These are phyloP conservation scores for Anolis sagrei DNA, from an alignment of 2,113 vertebrate genomes.

Conservation along the genomic window DNA sequence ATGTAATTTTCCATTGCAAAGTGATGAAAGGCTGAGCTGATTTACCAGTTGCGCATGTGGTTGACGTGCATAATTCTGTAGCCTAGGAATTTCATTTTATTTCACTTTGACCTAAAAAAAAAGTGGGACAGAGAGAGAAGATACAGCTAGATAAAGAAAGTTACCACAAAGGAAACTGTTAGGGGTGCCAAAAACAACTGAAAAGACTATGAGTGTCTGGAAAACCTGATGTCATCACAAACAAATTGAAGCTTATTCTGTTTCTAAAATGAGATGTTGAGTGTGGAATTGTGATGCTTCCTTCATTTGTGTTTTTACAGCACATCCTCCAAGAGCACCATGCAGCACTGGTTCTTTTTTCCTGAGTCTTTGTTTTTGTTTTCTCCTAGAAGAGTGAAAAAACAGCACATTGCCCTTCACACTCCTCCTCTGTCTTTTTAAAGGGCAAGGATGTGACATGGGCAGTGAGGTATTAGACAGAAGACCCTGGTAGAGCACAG, in stretches of 20 bases:
- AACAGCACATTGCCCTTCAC: background rate
- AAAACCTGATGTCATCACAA: constrained; percentile 13
- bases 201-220: background rate
- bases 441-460: background rate
- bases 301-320: background rate
- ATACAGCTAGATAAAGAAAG: background rate
- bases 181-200: background rate
- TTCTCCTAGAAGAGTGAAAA: background rate
- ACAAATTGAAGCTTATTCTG: constrained; percentile 32
- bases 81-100: background rate
- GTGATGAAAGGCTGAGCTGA: background rate
- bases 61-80: background rate
- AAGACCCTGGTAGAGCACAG: background rate
- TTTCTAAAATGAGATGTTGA: background rate
- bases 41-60: background rate
- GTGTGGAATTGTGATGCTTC: background rate
- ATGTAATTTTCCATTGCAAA: background rate
- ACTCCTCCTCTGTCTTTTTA: background rate
- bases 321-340: background rate
- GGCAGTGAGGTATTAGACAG: background rate
- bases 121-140: background rate
- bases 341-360: background rate
- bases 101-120: background rate
- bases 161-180: constrained; percentile 1
- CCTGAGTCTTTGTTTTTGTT: background rate